These are phyloP conservation scores for Tyrannus savana DNA, from an alignment of 2,113 vertebrate genomes.

Conservation along the genomic window DNA sequence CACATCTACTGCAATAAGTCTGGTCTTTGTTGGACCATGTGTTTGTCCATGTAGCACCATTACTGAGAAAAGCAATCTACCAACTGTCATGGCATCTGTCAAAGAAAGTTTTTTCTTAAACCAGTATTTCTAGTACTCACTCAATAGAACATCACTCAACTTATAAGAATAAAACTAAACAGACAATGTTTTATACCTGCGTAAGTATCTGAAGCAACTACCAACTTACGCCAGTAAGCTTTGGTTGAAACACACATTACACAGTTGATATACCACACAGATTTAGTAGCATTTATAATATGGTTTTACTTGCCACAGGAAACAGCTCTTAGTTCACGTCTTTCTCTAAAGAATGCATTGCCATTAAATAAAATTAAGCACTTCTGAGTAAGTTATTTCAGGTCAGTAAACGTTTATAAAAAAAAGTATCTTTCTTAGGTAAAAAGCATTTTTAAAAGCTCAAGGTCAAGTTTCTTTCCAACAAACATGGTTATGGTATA, in stretches of 20 bases:
- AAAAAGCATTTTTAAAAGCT: background rate
- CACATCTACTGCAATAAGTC: background rate
- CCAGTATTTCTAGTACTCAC: background rate
- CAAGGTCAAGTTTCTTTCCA: background rate
- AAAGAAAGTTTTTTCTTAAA: background rate
- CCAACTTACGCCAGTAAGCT: background rate
- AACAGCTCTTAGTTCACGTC: background rate
- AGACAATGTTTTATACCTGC: background rate
- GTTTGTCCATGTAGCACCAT: background rate
- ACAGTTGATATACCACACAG: background rate
- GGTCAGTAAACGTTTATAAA: background rate
- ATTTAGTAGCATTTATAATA: background rate
- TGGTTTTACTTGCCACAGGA: background rate
- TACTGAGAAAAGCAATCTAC: background rate
- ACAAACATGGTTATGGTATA: rapidly evolving
- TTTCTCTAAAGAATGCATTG: background rate
- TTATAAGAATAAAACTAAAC: background rate
- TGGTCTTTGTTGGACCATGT: background rate
- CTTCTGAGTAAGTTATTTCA: background rate
- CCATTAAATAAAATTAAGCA: background rate
- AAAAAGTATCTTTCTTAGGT: background rate
- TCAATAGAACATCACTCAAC: background rate
- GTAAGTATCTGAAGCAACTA: background rate
- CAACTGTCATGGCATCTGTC: background rate
- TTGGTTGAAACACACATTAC: background rate